Conservation (phyloP, 2,113 vertebrate genomes). For the Terrapene triunguis region DNA sequence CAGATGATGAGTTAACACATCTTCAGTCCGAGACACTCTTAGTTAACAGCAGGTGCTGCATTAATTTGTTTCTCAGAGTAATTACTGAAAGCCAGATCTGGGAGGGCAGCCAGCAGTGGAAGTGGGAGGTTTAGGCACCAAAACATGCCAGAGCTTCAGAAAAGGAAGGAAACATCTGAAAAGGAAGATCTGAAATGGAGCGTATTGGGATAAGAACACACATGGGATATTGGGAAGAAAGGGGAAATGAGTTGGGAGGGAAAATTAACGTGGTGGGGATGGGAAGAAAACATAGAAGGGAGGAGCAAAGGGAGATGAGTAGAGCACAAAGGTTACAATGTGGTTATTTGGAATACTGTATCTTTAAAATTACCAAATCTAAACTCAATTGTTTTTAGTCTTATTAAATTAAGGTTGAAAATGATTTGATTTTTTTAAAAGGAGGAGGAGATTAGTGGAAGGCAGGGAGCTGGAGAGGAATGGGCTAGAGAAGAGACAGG, state of each 20-base stretch:
- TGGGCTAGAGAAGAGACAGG: neutral
- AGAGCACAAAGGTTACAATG: too few species aligned
- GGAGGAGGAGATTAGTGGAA: neutral
- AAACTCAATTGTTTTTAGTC: neutral
- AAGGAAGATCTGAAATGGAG: neutral
- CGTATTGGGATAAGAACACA: neutral
- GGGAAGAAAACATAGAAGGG: neutral
- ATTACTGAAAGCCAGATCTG: neutral
- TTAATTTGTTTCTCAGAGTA: neutral
- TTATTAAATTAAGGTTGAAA: neutral
- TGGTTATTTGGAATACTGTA: neutral
- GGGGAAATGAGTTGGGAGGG: neutral
- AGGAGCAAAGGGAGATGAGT: neutral
- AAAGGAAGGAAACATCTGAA: neutral
- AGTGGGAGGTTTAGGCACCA: neutral
- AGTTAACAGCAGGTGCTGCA: neutral
- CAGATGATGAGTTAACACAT: neutral
- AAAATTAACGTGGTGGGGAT: neutral
- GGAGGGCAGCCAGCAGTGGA: neutral
- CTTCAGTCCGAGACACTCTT: neutral
- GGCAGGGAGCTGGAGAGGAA: neutral
- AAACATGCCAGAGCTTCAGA: neutral
- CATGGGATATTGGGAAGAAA: neutral
- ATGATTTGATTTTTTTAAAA: accelerated
- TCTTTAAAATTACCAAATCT: neutral